Percentiles rank a stretch among this genome's conserved stretches.
Evolutionary conservation across 1,140 invertebrate genomes (phyloP).

Genomic region (Musca vetustissima): DNA sequence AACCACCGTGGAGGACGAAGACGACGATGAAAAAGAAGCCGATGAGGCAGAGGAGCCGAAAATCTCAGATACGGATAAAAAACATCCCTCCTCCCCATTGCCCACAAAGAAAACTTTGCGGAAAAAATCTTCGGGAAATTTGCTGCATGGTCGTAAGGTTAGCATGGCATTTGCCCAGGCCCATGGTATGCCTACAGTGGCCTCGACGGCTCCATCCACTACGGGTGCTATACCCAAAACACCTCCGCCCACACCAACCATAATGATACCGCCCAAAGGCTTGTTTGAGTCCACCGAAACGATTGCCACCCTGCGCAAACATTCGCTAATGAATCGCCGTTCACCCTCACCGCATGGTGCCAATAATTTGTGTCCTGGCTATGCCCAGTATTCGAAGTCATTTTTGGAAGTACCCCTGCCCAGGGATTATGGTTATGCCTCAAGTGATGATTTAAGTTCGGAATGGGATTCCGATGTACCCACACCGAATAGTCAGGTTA

Average conservation of each 20-base stretch:
- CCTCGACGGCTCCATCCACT: neutral
- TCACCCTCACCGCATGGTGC: conserved; percentile 44
- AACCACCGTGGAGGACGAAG: conserved; percentile 26
- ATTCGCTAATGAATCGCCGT: conserved; percentile 32
- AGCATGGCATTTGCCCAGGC: conserved; percentile 53
- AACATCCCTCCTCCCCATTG: neutral
- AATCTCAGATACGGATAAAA: neutral
- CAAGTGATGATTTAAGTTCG: conserved; percentile 83
- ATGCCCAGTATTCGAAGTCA: conserved; percentile 76
- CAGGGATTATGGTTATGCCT: conserved; percentile 79
- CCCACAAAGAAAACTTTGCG: conserved; percentile 41
- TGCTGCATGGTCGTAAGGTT: conserved; percentile 45
- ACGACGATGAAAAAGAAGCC: conserved; percentile 26
- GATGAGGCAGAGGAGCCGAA: conserved; percentile 1
- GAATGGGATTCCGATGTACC: conserved; percentile 85
- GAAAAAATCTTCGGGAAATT: conserved; percentile 45
- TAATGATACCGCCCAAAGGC: conserved; percentile 9
- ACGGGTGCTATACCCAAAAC: conserved; percentile 35
- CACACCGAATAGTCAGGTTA: conserved; percentile 31
- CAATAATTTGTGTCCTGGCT: conserved; percentile 61
- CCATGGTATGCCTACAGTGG: conserved; percentile 33
- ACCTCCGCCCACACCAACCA: conserved; percentile 10
- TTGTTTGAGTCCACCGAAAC: conserved; percentile 2
- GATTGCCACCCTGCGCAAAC: conserved; percentile 22
- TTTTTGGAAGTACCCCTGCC: conserved; percentile 72